Conservation (phyloP, 1,140 invertebrate genomes). For the Brachionus angularis region DNA sequence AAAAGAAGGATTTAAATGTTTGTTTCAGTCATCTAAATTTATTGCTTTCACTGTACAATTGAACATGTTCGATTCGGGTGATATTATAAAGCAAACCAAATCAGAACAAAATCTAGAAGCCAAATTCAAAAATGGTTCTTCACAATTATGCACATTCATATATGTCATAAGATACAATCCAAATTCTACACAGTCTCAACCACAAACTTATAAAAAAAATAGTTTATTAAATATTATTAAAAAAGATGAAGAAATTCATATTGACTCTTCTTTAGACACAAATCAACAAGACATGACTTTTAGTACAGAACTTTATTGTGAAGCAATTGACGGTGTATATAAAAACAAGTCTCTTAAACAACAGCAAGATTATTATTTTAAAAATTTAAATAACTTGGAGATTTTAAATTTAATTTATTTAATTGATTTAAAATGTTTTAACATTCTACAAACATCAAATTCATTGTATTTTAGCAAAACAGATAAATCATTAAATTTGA, state of each 20-base stretch:
- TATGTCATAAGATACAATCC: constrained; percentile 5
- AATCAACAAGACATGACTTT: too few relatives aligned
- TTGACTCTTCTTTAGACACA: background rate
- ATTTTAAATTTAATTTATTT: constrained; percentile 41
- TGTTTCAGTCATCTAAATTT: constrained; percentile 35
- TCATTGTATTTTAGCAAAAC: constrained; percentile 17
- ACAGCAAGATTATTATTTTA: constrained; percentile 20
- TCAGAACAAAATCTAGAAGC: background rate
- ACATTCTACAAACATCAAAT: constrained; percentile 7
- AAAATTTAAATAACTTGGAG: constrained; percentile 29
- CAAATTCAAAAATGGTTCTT: background rate
- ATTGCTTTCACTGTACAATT: constrained; percentile 4
- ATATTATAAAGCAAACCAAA: too few relatives aligned
- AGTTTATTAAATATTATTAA: background rate
- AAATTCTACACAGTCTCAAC: too few relatives aligned
- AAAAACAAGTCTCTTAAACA: background rate
- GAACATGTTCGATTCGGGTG: constrained; percentile 8
- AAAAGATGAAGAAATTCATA: background rate
- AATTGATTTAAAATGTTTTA: constrained; percentile 27
- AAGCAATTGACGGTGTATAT: constrained; percentile 24
- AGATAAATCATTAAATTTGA: constrained; percentile 1
- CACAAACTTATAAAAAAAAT: background rate
- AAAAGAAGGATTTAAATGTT: constrained; percentile 40
- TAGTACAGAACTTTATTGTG: background rate
- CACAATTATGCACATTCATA: background rate